Percentiles rank a stretch among this genome's conserved stretches.
Evolutionary conservation across 1,140 invertebrate genomes (phyloP).

Genomic region (Nomia melanderi): DNA sequence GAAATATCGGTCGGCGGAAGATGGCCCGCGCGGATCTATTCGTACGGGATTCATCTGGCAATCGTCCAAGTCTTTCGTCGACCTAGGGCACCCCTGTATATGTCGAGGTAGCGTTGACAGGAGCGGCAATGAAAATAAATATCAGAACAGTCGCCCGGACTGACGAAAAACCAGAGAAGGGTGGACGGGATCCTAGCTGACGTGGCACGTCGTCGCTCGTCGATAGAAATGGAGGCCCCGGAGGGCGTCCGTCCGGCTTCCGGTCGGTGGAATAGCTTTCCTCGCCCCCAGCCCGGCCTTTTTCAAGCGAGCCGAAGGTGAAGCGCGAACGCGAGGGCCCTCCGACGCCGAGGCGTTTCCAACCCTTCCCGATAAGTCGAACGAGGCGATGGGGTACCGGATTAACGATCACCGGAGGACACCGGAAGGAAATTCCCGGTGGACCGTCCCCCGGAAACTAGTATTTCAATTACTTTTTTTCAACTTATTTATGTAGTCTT

Average conservation of each 20-base stretch:
- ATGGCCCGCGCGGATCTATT: slow-evolving; percentile 34
- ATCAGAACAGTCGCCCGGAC: slow-evolving; percentile 39
- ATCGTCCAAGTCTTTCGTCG: slow-evolving; percentile 48
- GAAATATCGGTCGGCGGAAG: slow-evolving; percentile 28
- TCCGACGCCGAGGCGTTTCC: slow-evolving; percentile 52
- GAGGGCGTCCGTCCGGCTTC: slow-evolving; percentile 67
- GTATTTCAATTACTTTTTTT: not conserved
- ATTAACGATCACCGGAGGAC: slow-evolving; percentile 59
- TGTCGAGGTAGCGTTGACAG: slow-evolving; percentile 61
- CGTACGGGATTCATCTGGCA: slow-evolving; percentile 47
- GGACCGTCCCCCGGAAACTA: not conserved
- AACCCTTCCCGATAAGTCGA: slow-evolving; percentile 58
- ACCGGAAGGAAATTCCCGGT: slow-evolving; percentile 47
- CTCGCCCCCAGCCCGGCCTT: slow-evolving; percentile 34
- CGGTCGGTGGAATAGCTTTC: slow-evolving; percentile 69
- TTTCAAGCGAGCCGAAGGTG: no score
- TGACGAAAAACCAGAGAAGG: slow-evolving; percentile 61
- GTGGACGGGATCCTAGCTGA: slow-evolving; percentile 68
- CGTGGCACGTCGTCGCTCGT: slow-evolving; percentile 67
- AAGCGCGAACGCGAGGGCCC: slow-evolving; percentile 46
- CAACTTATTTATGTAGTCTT: no score
- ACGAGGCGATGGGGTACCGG: slow-evolving; percentile 46
- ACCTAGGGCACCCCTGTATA: slow-evolving; percentile 47
- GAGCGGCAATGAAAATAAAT: slow-evolving; percentile 59
- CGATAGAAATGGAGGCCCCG: slow-evolving; percentile 60